Conservation (phyloP, 2,888 invertebrate genomes). For the Leucophenga maculata region DNA sequence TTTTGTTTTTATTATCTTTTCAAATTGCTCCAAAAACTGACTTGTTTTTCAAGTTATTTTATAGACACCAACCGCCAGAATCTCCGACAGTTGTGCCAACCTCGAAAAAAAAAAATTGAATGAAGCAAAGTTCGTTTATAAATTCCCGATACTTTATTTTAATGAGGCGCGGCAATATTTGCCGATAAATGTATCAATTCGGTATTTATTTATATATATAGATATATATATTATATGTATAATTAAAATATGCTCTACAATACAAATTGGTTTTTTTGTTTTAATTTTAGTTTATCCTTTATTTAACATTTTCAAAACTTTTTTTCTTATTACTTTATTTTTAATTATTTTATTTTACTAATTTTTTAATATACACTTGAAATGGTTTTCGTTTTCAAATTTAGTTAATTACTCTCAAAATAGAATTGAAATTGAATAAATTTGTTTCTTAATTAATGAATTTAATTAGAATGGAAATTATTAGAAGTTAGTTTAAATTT, state of each 20-base stretch:
- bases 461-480: slow-evolving; percentile 5
- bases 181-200: slow-evolving; percentile 31
- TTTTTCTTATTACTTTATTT: slow-evolving; percentile 40
- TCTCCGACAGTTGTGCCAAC: no score
- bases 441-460: slow-evolving; percentile 18
- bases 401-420: slow-evolving; percentile 41
- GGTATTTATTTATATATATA: slow-evolving; percentile 45
- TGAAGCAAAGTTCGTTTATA: no score
- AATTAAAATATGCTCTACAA: slow-evolving; percentile 64
- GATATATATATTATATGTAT: slow-evolving; percentile 46
- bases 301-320: slow-evolving; percentile 43
- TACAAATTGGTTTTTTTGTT: slow-evolving; percentile 58
- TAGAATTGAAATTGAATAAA: slow-evolving; percentile 55
- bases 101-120: no score
- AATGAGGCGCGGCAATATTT: background rate
- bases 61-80: no score
- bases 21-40: no score
- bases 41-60: no score
- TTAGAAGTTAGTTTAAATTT: background rate
- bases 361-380: slow-evolving; percentile 26
- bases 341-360: slow-evolving; percentile 34
- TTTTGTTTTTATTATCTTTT: no score
- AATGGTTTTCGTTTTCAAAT: slow-evolving; percentile 35
- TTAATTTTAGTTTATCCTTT: slow-evolving; percentile 40
- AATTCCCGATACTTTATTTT: background rate